Base-by-base conservation (phyloP, 1,140 invertebrate species). In the Cyclina sinensis region DNA sequence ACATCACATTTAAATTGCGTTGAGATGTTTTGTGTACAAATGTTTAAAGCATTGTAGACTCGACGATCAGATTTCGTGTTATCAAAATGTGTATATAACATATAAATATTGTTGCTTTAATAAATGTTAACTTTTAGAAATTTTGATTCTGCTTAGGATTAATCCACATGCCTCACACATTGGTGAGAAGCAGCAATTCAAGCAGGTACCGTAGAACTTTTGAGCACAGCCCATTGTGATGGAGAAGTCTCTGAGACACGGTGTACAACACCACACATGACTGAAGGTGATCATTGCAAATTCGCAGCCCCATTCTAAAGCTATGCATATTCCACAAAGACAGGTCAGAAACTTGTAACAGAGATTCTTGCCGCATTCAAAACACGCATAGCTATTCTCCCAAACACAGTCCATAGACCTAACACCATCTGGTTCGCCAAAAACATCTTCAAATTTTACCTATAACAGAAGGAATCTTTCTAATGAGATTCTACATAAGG, bases 371-470 rank as follows among this genome's bases (percentile, higher is more conserved):
- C 97, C 96, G 37, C 97, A 94, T 37, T 96, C 95, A 95, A 97
- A 98, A 92, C 97, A 97, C 59, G 96, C 95, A 87, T 96, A 96
- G 88, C 97, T 97, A 16, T 97, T 95, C n/a, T 96, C 96, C 97
- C 97, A 98, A 48, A 97, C 97, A 92, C 97, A 97, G 93, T 97
- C 97, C 0, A 97, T 96, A 88, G 97, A 97, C 51, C 97, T 95
- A 4, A 97, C 97, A 3, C 97, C 97, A 83, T 97, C 97, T 12
- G 97, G 97, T 94, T 98, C 97, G 0, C 97, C 97, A 51, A 98
- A 96, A 59, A 98, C 96, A 90, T 98, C 97, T 89, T 97, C 97
- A 97, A 97, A 98, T 16, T 37, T 21, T 2, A 57, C 48, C 84
- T 86, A n/a, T 39, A 86, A 59, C 32, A 30, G 37, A 7, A n/a